phyloP scores from a whole-genome alignment of 2,113 vertebrate genomes.

The Craseonycteris thonglongyai region DNA sequence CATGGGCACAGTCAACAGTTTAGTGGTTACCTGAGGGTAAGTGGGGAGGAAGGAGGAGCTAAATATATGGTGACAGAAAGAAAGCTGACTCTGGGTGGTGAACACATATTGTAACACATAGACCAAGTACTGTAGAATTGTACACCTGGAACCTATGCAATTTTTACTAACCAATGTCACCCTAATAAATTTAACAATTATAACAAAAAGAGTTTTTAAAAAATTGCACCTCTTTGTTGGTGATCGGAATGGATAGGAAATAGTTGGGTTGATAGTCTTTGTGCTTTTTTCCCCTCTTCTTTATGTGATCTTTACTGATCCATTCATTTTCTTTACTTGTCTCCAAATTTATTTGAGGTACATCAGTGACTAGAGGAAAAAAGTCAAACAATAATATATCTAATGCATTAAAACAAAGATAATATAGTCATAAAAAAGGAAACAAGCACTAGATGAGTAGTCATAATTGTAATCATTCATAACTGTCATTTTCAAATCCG shows the following conservation, averaged over 20 bases:
- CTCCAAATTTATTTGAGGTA: constrained; percentile 73
- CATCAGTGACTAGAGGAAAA: constrained; percentile 74
- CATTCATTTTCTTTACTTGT: constrained; percentile 81
- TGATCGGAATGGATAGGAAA: constrained; percentile 93
- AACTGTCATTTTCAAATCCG: not conserved
- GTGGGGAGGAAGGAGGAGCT: no score
- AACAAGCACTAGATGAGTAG: not conserved
- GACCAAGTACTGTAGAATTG: no score
- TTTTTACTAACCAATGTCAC: no score
- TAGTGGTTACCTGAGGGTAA: no score
- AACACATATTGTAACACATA: no score
- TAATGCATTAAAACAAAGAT: not conserved
- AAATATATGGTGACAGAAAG: no score
- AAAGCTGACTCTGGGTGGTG: no score
- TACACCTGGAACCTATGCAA: no score
- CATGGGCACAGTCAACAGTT: no score
- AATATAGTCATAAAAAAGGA: not conserved
- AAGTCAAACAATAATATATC: not conserved
- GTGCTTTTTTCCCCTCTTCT: constrained; percentile 83
- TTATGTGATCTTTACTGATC: constrained; percentile 77
- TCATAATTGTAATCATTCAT: not conserved
- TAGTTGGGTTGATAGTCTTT: constrained; percentile 87
- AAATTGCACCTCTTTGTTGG: constrained; percentile 80
- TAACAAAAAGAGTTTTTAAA: no score
- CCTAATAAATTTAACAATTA: no score